Percentiles rank a stretch among this genome's conserved stretches.
Evolutionary conservation across 2,888 invertebrate species (phyloP).

Genomic region (Stegophylla sp.): DNA sequence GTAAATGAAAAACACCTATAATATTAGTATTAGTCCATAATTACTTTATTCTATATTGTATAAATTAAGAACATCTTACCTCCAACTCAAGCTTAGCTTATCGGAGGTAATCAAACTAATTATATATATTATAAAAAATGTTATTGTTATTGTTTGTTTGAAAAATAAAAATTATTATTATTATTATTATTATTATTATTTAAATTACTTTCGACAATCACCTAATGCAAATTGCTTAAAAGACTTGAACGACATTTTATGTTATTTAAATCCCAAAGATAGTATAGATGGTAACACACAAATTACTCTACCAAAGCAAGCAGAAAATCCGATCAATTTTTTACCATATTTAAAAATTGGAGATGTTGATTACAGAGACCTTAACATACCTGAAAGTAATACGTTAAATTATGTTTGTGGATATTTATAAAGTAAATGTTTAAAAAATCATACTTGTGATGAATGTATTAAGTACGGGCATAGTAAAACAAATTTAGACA

Average conservation of each 20-base stretch:
- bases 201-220: slow-evolving; percentile 6
- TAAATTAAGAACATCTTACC: too few species aligned
- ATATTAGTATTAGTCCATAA: too few species aligned
- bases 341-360: slow-evolving; percentile 10
- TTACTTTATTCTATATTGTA: too few species aligned
- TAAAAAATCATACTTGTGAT: slow-evolving; percentile 11
- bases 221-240: slow-evolving; percentile 14
- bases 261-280: neutral
- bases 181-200: too few species aligned
- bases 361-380: slow-evolving; percentile 5
- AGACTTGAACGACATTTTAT: neutral
- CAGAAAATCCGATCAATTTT: slow-evolving; percentile 3
- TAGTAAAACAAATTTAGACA: slow-evolving; percentile 12
- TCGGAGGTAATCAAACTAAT: too few species aligned
- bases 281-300: too few species aligned
- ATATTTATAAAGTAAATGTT: neutral
- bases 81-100: too few species aligned
- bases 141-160: too few species aligned
- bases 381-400: slow-evolving; percentile 22
- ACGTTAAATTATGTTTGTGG: slow-evolving; percentile 16
- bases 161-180: too few species aligned
- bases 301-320: neutral
- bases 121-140: too few species aligned
- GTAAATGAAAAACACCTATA: too few species aligned
- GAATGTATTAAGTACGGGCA: slow-evolving; percentile 3